phyloP scores from a whole-genome alignment of 1,140 invertebrate species.

The Ceratina australensis region DNA sequence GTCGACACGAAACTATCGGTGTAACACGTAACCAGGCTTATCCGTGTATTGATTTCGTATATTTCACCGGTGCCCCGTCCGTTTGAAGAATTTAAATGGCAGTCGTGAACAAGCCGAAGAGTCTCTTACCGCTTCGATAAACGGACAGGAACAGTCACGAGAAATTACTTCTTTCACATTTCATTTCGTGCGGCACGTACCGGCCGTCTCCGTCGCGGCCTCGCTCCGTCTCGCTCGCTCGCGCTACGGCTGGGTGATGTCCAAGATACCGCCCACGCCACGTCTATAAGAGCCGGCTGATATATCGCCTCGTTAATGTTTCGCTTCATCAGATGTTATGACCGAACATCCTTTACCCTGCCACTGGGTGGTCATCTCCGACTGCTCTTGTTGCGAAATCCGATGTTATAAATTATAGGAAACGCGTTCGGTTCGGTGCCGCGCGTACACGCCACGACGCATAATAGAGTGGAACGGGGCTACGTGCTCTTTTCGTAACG shows the following conservation, averaged over 20 bases:
- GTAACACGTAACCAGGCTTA: no score
- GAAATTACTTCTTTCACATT: slow-evolving; percentile 69
- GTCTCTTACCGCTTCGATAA: slow-evolving; percentile 51
- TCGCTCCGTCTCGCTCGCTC: slow-evolving; percentile 18
- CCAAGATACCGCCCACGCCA: slow-evolving; percentile 68
- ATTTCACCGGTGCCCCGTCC: slow-evolving; percentile 25
- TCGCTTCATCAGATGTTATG: slow-evolving; percentile 78
- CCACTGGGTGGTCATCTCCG: slow-evolving; percentile 76
- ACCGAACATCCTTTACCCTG: slow-evolving; percentile 76
- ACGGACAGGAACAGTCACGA: slow-evolving; percentile 50
- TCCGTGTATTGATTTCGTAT: slow-evolving; percentile 24
- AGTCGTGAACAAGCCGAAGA: slow-evolving; percentile 33
- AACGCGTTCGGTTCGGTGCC: slow-evolving; percentile 48
- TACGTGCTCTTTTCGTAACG: neutral
- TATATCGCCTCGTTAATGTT: slow-evolving; percentile 78
- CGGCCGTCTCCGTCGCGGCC: slow-evolving; percentile 33
- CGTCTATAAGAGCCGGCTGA: slow-evolving; percentile 69
- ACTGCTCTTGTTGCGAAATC: slow-evolving; percentile 74
- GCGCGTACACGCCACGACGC: slow-evolving; percentile 48
- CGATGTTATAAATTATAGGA: slow-evolving; percentile 74
- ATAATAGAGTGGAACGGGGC: slow-evolving; percentile 35
- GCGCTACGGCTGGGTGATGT: slow-evolving; percentile 70
- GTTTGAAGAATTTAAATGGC: slow-evolving; percentile 23
- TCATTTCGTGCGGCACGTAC: slow-evolving; percentile 65
- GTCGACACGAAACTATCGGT: slow-evolving; percentile 1